Base-by-base conservation (phyloP, 2,888 invertebrate species). In the Philhelius pedissequus region DNA sequence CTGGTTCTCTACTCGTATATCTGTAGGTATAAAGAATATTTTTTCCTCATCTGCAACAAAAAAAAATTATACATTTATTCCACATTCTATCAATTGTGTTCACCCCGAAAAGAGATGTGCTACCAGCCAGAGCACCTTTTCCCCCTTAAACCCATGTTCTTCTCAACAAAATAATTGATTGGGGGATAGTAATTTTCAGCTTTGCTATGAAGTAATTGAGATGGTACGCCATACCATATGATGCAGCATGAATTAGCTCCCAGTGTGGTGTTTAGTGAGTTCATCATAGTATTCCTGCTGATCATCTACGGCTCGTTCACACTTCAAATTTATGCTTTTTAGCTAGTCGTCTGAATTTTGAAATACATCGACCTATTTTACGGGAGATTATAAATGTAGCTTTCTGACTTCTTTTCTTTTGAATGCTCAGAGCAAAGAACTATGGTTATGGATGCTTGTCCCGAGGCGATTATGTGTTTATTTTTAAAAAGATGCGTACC, bases 321-420 rank as follows among this genome's bases (percentile, higher is more conserved):
- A 56, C 56, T 20, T 13, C 6, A 35, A 35, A 32, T 30, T 54
- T 32, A 15, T 25, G n/a, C 7, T 30, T 22, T 48, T 15, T 15
- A 30, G 43, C 27, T 40, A 62, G 58, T 38, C 38, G 74, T 66
- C 70, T 48, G 25, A 48, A 48, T 22, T 48, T 6, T 79, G 64
- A 78, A 70, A 83, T 75, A 79, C 74, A 43, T 74, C 78, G 74
- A 83, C 83, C 83, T 83, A 83, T 83, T 83, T 83, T 70, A 74
- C 69, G 64, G 69, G 52, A 56, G 78, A 79, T 83, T 83, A 48
- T 48, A n/a, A n/a, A n/a, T n/a, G n/a, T n/a, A 48, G 48, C 48
- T 48, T 48, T 48, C 48, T 32, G 73, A 74, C 64, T 84, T 79
- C 62, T 27, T 73, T n/a, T 74, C 43, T 54, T 48, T 48, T 22